phyloP scores from a whole-genome alignment of 2,797 vertebrate species.

The Hyperoplus lanceolatus region DNA sequence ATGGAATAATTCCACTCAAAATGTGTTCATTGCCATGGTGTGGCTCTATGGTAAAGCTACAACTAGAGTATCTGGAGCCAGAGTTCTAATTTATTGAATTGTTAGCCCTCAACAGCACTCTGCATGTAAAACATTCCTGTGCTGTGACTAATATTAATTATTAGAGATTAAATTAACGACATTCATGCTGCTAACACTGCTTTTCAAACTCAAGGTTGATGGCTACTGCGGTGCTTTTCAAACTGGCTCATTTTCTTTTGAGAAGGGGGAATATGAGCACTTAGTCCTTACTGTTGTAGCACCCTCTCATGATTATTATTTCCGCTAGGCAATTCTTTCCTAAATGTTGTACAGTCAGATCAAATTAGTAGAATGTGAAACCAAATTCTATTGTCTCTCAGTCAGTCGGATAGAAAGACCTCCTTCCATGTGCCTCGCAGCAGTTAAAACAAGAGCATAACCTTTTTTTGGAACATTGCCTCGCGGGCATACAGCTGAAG shows the following conservation, averaged over 20 bases:
- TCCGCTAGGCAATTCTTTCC: conserved; percentile 18
- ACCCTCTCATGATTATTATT: background rate
- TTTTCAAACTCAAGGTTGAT: background rate
- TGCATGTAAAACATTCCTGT: background rate
- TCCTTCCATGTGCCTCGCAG: conserved; percentile 21
- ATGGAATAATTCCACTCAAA: background rate
- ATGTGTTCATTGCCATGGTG: too few relatives aligned
- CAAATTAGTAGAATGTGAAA: conserved; percentile 36
- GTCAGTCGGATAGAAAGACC: conserved; percentile 19
- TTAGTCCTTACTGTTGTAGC: background rate
- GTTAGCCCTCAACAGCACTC: conserved; percentile 7
- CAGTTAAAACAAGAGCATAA: conserved; percentile 23
- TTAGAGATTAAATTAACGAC: conserved; percentile 21
- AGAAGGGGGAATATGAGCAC: conserved; percentile 1
- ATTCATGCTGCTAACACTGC: background rate
- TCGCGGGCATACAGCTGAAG: background rate
- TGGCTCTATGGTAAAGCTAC: conserved; percentile 2
- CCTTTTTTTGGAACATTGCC: conserved; percentile 9
- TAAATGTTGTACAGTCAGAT: conserved; percentile 31
- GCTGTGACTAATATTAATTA: conserved; percentile 4
- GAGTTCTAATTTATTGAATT: conserved; percentile 7
- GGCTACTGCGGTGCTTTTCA: conserved; percentile 6
- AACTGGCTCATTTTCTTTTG: background rate
- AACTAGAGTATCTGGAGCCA: conserved; percentile 1
- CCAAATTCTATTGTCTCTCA: conserved; percentile 33